phyloP scores from a whole-genome alignment of 2,113 vertebrate species.

The Scytalopus superciliaris region DNA sequence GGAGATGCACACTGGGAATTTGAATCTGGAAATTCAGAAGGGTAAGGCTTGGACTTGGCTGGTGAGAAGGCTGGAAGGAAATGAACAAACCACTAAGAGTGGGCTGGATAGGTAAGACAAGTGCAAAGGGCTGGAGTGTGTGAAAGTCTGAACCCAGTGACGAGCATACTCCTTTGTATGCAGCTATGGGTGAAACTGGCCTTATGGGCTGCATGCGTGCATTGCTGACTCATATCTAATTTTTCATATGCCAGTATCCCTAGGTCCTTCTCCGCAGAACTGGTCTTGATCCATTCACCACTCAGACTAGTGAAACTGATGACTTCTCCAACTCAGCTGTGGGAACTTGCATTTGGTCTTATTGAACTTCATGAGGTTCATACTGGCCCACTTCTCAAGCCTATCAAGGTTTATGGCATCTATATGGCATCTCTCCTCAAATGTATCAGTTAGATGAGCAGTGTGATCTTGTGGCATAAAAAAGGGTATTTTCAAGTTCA shows the following conservation, averaged over 20 bases:
- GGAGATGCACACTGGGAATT: background rate
- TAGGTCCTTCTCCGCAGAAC: background rate
- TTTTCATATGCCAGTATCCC: background rate
- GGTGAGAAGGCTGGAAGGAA: background rate
- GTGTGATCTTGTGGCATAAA: background rate
- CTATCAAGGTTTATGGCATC: background rate
- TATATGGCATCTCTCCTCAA: background rate
- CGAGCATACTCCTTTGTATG: background rate
- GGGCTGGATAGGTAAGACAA: background rate
- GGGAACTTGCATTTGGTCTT: background rate
- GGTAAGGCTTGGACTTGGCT: background rate
- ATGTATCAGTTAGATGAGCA: background rate
- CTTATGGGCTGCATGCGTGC: background rate
- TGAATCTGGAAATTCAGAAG: background rate
- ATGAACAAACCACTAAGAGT: background rate
- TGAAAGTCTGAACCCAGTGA: background rate
- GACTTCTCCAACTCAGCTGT: rapidly evolving
- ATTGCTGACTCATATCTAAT: background rate
- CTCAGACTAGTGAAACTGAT: background rate
- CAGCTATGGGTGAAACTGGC: background rate
- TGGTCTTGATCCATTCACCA: background rate
- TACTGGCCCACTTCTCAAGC: background rate
- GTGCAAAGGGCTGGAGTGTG: background rate
- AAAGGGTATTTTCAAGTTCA: background rate
- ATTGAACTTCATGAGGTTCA: background rate